Conservation (phyloP, 2,113 vertebrate genomes). For the Sylvilagus bachmani region DNA sequence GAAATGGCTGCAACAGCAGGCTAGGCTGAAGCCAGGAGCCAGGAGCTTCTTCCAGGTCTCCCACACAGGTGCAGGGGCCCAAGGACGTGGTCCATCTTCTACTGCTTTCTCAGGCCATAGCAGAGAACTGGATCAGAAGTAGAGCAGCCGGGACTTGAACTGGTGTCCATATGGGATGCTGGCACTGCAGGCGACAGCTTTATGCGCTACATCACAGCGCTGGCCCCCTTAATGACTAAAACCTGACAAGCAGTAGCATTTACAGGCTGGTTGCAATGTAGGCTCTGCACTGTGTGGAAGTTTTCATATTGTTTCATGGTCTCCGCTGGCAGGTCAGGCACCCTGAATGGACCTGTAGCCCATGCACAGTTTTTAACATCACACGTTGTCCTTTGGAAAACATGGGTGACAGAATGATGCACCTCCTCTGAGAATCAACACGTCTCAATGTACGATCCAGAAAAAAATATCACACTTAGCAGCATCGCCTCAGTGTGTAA, state of each 20-base stretch:
- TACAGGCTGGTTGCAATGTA: not conserved
- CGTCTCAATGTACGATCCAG: not conserved
- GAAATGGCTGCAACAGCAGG: too few relatives aligned
- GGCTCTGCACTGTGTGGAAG: not conserved
- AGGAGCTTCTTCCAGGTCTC: too few relatives aligned
- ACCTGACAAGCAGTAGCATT: not conserved
- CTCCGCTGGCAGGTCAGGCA: not conserved
- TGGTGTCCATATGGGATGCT: too few relatives aligned
- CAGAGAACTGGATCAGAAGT: too few relatives aligned
- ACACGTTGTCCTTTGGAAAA: not conserved
- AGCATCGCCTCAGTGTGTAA: not conserved
- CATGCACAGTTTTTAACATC: not conserved
- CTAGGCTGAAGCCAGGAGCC: too few relatives aligned
- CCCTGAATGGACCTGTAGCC: not conserved
- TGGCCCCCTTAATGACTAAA: not conserved
- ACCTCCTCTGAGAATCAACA: not conserved
- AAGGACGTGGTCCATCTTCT: too few relatives aligned
- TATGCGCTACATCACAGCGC: too few relatives aligned
- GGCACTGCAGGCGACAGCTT: too few relatives aligned
- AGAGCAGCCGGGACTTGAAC: too few relatives aligned
- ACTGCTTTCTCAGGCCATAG: too few relatives aligned
- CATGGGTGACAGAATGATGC: not conserved
- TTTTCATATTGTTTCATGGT: conserved; percentile 15
- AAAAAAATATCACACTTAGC: not conserved
- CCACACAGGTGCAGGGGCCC: too few relatives aligned